phyloP scores from a whole-genome alignment of 2,113 vertebrate species.

The Eolophus roseicapilla region DNA sequence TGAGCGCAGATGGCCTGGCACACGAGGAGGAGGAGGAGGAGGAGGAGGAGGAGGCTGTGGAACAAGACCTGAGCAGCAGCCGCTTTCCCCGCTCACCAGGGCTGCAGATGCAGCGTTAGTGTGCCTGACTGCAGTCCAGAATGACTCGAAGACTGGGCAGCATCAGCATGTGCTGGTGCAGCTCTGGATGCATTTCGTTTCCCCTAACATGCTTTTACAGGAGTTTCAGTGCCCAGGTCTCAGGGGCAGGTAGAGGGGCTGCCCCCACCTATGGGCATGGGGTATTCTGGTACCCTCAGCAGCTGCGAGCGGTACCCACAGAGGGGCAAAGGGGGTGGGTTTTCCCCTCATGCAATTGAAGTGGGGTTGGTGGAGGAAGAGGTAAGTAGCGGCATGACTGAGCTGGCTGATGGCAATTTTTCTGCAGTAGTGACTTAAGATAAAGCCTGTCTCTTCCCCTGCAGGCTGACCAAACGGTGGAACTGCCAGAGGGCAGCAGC shows the following conservation, averaged over 20 bases:
- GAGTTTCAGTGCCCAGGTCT: not conserved
- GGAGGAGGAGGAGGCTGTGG: accelerated
- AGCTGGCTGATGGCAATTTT: not conserved
- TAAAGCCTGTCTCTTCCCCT: not conserved
- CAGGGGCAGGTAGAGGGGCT: not conserved
- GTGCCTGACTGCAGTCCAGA: not conserved
- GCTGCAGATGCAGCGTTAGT: not conserved
- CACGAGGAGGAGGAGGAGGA: not conserved
- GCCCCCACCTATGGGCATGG: not conserved
- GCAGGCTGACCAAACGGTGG: accelerated
- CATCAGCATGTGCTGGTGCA: not conserved
- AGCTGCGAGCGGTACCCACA: accelerated
- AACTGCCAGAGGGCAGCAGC: not conserved
- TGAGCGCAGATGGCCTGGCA: not conserved
- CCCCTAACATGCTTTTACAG: not conserved
- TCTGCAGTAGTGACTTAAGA: not conserved
- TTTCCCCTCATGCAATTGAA: not conserved
- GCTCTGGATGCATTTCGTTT: not conserved
- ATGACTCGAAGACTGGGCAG: not conserved
- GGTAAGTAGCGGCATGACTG: not conserved
- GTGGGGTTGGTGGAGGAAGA: not conserved
- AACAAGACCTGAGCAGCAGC: not conserved
- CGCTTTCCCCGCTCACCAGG: not conserved
- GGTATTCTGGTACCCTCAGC: not conserved
- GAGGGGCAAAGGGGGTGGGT: accelerated